Percentiles rank a stretch among this genome's conserved stretches.
These are phyloP conservation scores for Acromyrmex charruanus DNA, from an alignment of 1,140 invertebrate genomes.

Conservation along the genomic window DNA sequence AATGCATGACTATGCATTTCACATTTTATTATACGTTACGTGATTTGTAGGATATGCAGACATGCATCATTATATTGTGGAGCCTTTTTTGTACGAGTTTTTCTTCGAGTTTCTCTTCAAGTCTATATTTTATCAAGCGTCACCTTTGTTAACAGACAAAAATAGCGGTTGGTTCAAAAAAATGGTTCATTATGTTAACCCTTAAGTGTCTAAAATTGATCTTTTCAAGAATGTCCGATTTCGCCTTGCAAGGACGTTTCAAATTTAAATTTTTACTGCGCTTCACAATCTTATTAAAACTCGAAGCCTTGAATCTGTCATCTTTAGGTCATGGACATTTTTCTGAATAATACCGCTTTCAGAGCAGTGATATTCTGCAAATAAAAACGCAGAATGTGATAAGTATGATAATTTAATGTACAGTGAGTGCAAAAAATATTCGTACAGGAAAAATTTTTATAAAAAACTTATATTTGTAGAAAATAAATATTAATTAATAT, in stretches of 20 bases:
- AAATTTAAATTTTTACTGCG: slow-evolving; percentile 31
- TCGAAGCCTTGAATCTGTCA: neutral
- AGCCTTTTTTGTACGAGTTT: neutral
- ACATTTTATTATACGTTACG: neutral
- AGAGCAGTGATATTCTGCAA: neutral
- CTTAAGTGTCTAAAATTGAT: neutral
- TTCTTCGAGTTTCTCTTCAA: neutral
- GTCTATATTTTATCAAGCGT: neutral
- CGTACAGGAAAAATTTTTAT: no score
- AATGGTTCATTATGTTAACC: neutral
- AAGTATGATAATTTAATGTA: neutral
- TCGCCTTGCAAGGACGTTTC: slow-evolving; percentile 22
- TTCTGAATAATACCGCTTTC: neutral
- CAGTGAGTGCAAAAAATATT: no score
- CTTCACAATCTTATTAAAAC: slow-evolving; percentile 1
- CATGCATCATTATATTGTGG: neutral
- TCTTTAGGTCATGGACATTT: slow-evolving; percentile 30
- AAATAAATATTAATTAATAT: no score
- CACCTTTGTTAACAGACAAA: neutral
- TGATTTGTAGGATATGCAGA: neutral
- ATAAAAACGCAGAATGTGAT: neutral
- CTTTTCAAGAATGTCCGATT: neutral
- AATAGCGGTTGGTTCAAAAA: neutral
- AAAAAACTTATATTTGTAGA: no score
- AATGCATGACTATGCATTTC: neutral